Conservation (phyloP, 2,113 vertebrate species). For the Elachura formosa region DNA sequence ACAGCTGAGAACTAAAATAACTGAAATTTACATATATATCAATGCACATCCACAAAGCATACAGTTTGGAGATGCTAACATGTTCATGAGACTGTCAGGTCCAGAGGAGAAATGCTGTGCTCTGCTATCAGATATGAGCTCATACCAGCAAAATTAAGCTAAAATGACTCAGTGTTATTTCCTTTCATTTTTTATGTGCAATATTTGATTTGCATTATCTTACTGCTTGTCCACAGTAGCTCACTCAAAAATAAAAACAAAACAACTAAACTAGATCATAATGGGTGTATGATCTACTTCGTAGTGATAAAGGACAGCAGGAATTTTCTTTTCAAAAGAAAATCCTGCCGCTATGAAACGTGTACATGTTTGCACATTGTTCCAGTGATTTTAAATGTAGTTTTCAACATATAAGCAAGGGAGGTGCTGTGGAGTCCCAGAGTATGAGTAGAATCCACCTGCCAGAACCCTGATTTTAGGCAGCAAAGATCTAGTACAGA, state of each 20-base stretch:
- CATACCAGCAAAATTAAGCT: background rate
- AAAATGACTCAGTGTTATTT: background rate
- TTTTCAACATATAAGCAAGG: background rate
- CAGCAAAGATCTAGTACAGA: fast-evolving
- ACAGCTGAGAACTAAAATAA: background rate
- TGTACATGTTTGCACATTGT: background rate
- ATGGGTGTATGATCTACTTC: background rate
- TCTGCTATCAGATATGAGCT: background rate
- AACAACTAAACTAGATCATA: background rate
- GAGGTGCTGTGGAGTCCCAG: background rate
- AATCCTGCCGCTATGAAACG: background rate
- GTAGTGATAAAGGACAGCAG: background rate
- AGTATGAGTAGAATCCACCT: background rate
- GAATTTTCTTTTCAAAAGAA: background rate
- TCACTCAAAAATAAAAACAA: background rate
- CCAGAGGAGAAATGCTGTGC: background rate
- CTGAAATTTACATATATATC: background rate
- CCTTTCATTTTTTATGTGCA: background rate
- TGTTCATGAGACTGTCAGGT: background rate
- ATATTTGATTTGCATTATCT: background rate
- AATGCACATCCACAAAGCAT: background rate
- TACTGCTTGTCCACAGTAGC: background rate
- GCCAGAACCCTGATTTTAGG: background rate
- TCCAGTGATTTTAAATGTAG: background rate
- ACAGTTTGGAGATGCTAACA: background rate